A percentile compares a stretch with the other conserved stretches of the same genome.
Evolutionary conservation across 2,888 invertebrate species (phyloP).

Genomic region (Thereva nobilitata): DNA sequence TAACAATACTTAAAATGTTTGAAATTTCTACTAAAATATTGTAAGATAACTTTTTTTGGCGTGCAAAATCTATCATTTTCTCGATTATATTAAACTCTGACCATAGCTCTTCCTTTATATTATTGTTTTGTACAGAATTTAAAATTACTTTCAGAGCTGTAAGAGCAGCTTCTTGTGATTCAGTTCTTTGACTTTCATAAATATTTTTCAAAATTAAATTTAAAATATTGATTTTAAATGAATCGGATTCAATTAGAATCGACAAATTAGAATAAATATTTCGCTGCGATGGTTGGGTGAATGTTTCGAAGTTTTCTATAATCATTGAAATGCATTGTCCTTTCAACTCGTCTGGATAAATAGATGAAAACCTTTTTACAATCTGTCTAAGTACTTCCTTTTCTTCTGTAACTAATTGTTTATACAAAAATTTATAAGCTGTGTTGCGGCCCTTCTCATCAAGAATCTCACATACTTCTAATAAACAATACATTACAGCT

Average conservation of each 20-base stretch:
- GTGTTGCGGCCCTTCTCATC: constrained; percentile 59
- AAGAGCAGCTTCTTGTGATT: constrained; percentile 40
- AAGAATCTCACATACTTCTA: constrained; percentile 59
- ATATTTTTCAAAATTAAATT: constrained; percentile 47
- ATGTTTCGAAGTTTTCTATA: constrained; percentile 18
- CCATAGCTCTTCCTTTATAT: constrained; percentile 57
- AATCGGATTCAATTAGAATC: constrained; percentile 41
- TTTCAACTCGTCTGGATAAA: constrained; percentile 49
- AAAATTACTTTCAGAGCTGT: constrained; percentile 3
- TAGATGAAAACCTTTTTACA: constrained; percentile 54
- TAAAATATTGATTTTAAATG: constrained; percentile 50
- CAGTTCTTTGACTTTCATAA: constrained; percentile 2
- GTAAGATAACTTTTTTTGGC: constrained; percentile 43
- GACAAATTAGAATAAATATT: constrained; percentile 21
- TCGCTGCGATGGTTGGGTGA: not conserved
- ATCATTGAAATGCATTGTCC: constrained; percentile 15
- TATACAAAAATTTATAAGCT: constrained; percentile 62
- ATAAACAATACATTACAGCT: constrained; percentile 62
- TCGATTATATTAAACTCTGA: constrained; percentile 57
- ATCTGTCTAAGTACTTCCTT: constrained; percentile 57
- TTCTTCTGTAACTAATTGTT: constrained; percentile 58
- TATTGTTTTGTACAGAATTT: constrained; percentile 45
- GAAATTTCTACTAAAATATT: constrained; percentile 55
- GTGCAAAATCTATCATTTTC: constrained; percentile 54
- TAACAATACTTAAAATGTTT: constrained; percentile 57